Evolutionary conservation across 1,140 invertebrate species (phyloP).

Genomic region (Catajapyx aquilonaris): DNA sequence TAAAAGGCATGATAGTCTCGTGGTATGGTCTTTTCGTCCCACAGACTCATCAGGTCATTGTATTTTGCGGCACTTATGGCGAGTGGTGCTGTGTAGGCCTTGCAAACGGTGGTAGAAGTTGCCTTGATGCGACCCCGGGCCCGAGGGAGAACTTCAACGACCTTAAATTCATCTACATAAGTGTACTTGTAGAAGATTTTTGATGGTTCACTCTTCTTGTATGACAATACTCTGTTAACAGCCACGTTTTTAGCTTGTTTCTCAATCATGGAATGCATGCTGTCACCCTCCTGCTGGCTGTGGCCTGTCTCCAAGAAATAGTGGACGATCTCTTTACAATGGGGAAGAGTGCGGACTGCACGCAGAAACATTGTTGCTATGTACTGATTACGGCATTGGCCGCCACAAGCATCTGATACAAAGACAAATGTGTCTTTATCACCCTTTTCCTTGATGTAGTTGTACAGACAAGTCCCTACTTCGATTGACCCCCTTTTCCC

Average conservation of each 20-base stretch:
- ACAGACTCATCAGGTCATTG: not conserved
- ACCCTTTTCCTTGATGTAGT: slow-evolving; percentile 11
- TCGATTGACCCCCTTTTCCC: slow-evolving; percentile 21
- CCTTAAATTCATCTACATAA: not conserved
- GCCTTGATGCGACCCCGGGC: not conserved
- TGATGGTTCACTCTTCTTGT: not conserved
- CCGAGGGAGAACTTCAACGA: not conserved
- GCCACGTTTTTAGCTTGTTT: not conserved
- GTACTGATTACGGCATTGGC: not conserved
- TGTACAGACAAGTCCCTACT: slow-evolving; percentile 20
- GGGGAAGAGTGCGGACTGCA: not conserved
- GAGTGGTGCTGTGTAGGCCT: not conserved
- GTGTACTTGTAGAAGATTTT: not conserved
- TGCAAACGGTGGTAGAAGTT: not conserved
- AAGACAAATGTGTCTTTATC: not conserved
- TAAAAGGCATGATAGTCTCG: not conserved
- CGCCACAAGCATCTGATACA: not conserved
- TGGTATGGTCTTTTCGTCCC: not conserved
- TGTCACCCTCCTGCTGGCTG: slow-evolving; percentile 1
- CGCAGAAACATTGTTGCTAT: slow-evolving; percentile 1
- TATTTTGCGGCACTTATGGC: not conserved
- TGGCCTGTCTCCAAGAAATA: slow-evolving; percentile 2
- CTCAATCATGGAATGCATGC: slow-evolving; percentile 2
- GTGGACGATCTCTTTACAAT: slow-evolving; percentile 1
- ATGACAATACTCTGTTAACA: not conserved